Evolutionary conservation across 2,888 invertebrate species (phyloP).

Genomic region (Criorhina ranunculi): DNA sequence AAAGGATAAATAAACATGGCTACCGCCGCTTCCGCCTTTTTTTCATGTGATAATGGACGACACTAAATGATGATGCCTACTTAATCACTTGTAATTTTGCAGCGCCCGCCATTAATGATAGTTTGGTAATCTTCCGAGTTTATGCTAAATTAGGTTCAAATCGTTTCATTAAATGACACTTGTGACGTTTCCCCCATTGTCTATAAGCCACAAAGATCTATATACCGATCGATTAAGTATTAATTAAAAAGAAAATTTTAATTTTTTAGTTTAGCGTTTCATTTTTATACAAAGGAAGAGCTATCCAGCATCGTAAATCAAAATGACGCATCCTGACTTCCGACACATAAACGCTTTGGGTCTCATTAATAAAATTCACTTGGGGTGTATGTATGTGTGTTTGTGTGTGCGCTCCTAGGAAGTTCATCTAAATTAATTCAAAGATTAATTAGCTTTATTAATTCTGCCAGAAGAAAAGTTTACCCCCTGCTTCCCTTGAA

Average conservation of each 20-base stretch:
- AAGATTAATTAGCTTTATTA: constrained; percentile 66
- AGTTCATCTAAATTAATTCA: constrained; percentile 54
- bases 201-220: constrained; percentile 22
- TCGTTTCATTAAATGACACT: constrained; percentile 48
- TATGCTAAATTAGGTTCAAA: constrained; percentile 64
- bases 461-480: constrained; percentile 32
- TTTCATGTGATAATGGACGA: constrained; percentile 61
- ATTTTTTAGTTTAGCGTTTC: constrained; percentile 10
- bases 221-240: not conserved
- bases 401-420: constrained; percentile 9
- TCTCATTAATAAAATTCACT: constrained; percentile 57
- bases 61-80: constrained; percentile 62
- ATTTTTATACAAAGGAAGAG: not conserved
- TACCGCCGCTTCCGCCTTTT: not conserved
- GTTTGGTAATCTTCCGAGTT: constrained; percentile 60
- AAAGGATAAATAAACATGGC: constrained; percentile 44
- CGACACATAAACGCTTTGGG: constrained; percentile 30
- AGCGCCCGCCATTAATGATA: constrained; percentile 54
- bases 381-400: too few relatives aligned
- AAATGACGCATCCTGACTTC: constrained; percentile 40
- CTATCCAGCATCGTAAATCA: constrained; percentile 45
- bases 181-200: constrained; percentile 40
- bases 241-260: constrained; percentile 12
- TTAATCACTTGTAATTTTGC: constrained; percentile 67
- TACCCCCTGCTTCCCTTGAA: not conserved